Percentiles rank a stretch among this genome's conserved stretches.
These are phyloP conservation scores for Julus scanicus DNA, from an alignment of 2,888 invertebrate species.

Conservation along the genomic window DNA sequence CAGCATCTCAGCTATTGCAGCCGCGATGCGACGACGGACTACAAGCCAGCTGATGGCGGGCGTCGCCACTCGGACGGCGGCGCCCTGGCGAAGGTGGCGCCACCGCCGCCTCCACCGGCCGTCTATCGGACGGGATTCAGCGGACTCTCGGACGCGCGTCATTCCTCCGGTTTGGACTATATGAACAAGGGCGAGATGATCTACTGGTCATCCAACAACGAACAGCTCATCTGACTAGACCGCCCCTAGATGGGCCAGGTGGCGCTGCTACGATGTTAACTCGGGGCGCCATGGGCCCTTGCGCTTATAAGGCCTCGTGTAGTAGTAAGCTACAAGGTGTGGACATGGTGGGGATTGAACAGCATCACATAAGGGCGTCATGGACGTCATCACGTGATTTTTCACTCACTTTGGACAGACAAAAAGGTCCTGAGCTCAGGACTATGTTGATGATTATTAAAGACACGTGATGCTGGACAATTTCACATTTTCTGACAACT, in stretches of 20 bases:
- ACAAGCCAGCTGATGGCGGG: neutral
- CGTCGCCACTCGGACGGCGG: conserved; percentile 48
- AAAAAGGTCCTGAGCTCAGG: no score
- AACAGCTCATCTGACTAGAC: conserved; percentile 57
- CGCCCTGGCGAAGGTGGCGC: neutral
- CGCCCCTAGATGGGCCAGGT: neutral
- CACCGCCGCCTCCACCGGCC: neutral
- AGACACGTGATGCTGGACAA: neutral
- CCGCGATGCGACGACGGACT: conserved; percentile 5
- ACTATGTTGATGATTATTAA: no score
- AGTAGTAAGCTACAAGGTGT: neutral
- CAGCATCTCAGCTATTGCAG: conserved; percentile 47
- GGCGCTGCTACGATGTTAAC: neutral
- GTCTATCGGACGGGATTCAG: conserved; percentile 19
- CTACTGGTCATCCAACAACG: conserved; percentile 58
- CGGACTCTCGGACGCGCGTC: neutral
- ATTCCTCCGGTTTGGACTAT: conserved; percentile 56
- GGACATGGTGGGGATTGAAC: no score
- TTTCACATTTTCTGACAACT: neutral
- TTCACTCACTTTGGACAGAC: no score
- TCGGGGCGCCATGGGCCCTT: neutral
- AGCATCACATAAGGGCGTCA: no score
- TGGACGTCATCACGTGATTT: no score
- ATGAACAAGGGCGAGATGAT: conserved; percentile 56
- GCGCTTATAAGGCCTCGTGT: neutral